A percentile compares a stretch with the other conserved stretches of the same genome.
phyloP scores from a whole-genome alignment of 2,888 invertebrate genomes.

The Hermaeophaga mercurialis region DNA sequence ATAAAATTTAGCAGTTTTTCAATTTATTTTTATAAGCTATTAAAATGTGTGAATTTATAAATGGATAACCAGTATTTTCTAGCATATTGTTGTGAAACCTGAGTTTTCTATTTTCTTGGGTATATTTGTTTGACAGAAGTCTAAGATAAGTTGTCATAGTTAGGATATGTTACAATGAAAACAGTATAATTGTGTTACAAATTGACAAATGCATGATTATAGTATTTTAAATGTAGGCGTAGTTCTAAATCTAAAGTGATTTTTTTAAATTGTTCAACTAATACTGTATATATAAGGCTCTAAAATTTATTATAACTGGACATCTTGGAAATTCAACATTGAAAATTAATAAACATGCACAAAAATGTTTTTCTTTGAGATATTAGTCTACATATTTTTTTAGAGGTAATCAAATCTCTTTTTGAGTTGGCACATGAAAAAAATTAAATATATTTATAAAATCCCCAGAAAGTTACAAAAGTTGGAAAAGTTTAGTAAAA shows the following conservation, averaged over 20 bases:
- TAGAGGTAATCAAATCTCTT: neutral
- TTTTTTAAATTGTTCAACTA: constrained; percentile 44
- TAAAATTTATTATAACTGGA: constrained; percentile 39
- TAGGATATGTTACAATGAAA: neutral
- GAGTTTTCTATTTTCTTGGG: too few relatives aligned
- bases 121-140: too few relatives aligned
- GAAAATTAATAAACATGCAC: too few relatives aligned
- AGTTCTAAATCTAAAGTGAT: constrained; percentile 29
- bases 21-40: too few relatives aligned
- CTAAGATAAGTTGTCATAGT: too few relatives aligned
- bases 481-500: neutral
- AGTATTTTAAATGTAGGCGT: constrained; percentile 38
- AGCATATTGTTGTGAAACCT: too few relatives aligned
- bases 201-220: constrained; percentile 41
- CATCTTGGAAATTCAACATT: constrained; percentile 20
- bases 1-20: too few relatives aligned
- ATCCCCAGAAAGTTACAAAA: neutral
- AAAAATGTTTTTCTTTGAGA: too few relatives aligned
- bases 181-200: constrained; percentile 7
- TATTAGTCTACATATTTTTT: too few relatives aligned
- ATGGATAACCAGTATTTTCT: too few relatives aligned
- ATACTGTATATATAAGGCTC: constrained; percentile 54
- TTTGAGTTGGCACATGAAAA: constrained; percentile 1
- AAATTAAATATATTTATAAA: too few relatives aligned
- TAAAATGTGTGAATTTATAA: too few relatives aligned